These are phyloP conservation scores for Alectura lathami DNA, from an alignment of 2,113 vertebrate species.

Conservation along the genomic window DNA sequence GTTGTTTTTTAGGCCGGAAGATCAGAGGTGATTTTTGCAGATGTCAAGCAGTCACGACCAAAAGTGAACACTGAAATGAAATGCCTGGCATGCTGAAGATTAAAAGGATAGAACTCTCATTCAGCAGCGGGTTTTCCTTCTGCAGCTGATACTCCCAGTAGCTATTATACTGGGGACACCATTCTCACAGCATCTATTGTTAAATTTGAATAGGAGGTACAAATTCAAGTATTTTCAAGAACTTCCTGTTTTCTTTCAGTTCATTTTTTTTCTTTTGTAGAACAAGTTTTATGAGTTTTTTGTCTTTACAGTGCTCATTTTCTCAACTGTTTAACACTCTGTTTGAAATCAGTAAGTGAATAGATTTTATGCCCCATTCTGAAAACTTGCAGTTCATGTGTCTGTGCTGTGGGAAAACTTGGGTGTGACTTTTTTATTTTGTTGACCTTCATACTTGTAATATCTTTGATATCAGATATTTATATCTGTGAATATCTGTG, in stretches of 20 bases:
- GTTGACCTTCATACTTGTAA: not conserved
- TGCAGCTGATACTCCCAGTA: not conserved
- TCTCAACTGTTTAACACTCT: not conserved
- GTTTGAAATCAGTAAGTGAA: not conserved
- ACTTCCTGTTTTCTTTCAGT: slow-evolving; percentile 30
- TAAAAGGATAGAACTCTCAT: not conserved
- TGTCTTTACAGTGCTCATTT: not conserved
- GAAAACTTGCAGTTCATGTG: not conserved
- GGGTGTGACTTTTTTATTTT: not conserved
- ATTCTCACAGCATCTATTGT: slow-evolving; percentile 30
- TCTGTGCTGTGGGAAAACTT: not conserved
- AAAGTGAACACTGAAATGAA: not conserved
- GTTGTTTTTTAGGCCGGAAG: not conserved
- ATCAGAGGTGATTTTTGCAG: not conserved
- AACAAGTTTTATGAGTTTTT: not conserved
- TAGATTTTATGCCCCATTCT: not conserved
- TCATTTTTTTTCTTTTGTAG: not conserved
- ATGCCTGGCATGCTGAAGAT: not conserved
- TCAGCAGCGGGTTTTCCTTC: not conserved
- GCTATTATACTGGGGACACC: not conserved
- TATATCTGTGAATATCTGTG: too few relatives aligned
- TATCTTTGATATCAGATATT: too few relatives aligned
- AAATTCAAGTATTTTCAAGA: slow-evolving; percentile 28
- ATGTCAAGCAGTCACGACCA: not conserved
- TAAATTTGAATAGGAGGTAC: slow-evolving; percentile 34